A percentile compares a stretch with the other conserved stretches of the same genome.
Evolutionary conservation across 1,140 invertebrate genomes (phyloP).

Genomic region (Wiebesia pumilae): DNA sequence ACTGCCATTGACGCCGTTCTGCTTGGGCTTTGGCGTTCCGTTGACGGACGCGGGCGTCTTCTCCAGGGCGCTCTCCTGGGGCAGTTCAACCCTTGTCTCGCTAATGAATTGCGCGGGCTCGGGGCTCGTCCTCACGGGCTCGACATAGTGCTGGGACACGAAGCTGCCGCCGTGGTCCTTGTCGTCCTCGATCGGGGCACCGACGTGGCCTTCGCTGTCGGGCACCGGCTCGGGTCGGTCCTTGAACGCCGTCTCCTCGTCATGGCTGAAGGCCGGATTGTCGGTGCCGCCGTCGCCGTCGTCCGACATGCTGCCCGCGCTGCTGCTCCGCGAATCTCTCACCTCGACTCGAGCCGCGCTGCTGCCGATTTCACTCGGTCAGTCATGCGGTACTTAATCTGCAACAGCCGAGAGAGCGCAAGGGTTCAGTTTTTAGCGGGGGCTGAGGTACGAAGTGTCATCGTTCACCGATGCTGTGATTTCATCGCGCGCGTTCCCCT

Average conservation of each 20-base stretch:
- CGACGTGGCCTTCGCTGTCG: not conserved
- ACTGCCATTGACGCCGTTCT: conserved; percentile 68
- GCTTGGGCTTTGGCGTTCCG: conserved; percentile 54
- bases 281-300: conserved; percentile 63
- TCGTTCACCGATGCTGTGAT: not conserved
- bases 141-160: conserved; percentile 69
- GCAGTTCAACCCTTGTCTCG: conserved; percentile 70
- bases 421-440: too few species aligned
- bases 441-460: not conserved
- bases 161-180: conserved; percentile 56
- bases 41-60: conserved; percentile 58
- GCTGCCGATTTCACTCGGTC: conserved; percentile 11
- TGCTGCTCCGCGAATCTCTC: conserved; percentile 16
- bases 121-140: conserved; percentile 62
- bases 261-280: conserved; percentile 69
- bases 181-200: conserved; percentile 2
- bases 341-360: conserved; percentile 15
- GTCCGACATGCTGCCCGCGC: conserved; percentile 60
- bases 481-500: too few species aligned
- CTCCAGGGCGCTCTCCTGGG: conserved; percentile 62
- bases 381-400: conserved; percentile 53
- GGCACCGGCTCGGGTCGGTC: not conserved
- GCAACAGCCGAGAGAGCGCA: not conserved
- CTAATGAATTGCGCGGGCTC: conserved; percentile 64
- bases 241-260: conserved; percentile 58